Base-by-base conservation (phyloP, 2,113 vertebrate genomes). In the Limnothrissa miodon region DNA sequence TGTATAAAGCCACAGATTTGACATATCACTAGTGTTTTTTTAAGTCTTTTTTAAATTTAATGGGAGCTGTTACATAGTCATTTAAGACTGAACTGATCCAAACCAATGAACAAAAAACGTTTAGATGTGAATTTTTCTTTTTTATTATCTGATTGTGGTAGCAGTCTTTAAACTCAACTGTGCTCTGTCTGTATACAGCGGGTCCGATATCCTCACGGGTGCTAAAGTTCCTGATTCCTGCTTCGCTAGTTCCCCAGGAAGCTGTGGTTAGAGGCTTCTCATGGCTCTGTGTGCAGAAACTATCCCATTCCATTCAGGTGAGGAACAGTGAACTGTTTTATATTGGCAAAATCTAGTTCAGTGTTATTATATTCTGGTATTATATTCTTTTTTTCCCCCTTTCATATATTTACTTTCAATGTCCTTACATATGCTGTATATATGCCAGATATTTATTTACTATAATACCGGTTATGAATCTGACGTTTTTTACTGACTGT, bases 151-250 rank as follows among this genome's bases (percentile, higher is more conserved):
- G 6, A 62, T 29, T 62, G 7, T n/a, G 25, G 7, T 6, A 62
- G 25, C 59, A 29, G 15, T 82, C 10, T 83, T 66, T 70, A 36
- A 81, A 11, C 45, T 66, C 8, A 44, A 44, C 70, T 86, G 8
- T 85, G 0, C 82, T 78, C 6, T 46, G 33, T 78, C 6, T 46
- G 33, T 87, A 82, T 90, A 87, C 70, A 93, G 98, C 96, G 83
- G 81, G 91, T 78, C 82, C 51, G 79, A 84, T 95, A 79, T 97
- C 93, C 84, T 89, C 84, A 13, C 93, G 95, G 39, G 88, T 99
- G 81, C 83, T 99, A 79, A 98, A 96, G 92, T 96, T 94, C 90
- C 89, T 99, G 78, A 87, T 99, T 87, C 98, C 98, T 87, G 87
- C 93, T 42, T 93, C 95, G 39, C 86, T 92, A 78, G 93, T 99